Conservation (phyloP, 1,140 invertebrate species). For the Whitmania pigra region DNA sequence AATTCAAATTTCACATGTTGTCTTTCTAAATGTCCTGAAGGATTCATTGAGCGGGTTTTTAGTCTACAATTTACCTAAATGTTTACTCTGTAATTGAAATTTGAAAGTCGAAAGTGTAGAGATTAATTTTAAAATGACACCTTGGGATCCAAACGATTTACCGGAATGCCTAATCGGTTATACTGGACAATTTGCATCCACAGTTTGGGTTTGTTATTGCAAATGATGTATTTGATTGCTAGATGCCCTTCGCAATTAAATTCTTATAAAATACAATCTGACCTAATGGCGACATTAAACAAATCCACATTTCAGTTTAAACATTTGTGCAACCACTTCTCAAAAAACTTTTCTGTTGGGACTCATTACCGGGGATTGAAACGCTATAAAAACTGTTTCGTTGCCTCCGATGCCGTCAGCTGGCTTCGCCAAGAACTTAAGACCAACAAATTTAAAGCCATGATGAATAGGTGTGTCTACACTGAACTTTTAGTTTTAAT, state of each 20-base stretch:
- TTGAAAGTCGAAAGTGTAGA: too few species aligned
- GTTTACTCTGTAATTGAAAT: too few species aligned
- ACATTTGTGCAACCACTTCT: conserved; percentile 5
- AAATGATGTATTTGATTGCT: too few species aligned
- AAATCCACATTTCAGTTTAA: not conserved
- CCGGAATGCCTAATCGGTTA: conserved; percentile 3
- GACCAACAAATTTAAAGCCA: conserved; percentile 5
- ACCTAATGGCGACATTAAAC: not conserved
- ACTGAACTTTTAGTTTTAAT: too few species aligned
- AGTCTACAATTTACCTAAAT: too few species aligned
- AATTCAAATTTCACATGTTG: too few species aligned
- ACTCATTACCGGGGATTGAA: not conserved
- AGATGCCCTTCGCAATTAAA: not conserved
- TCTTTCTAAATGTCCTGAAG: too few species aligned
- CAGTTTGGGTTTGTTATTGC: conserved; percentile 1
- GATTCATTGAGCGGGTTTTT: too few species aligned
- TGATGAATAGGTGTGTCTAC: not conserved
- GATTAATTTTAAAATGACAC: too few species aligned
- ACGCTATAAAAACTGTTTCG: conserved; percentile 4
- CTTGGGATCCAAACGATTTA: not conserved
- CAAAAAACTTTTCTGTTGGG: not conserved
- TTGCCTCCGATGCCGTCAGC: not conserved
- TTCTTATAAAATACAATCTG: conserved; percentile 3
- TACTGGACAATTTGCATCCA: not conserved
- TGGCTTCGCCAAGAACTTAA: not conserved